Evolutionary conservation across 37 sponge, comb jelly and placozoan species (phyloP).

Genomic region (Tethya wilhelma): DNA sequence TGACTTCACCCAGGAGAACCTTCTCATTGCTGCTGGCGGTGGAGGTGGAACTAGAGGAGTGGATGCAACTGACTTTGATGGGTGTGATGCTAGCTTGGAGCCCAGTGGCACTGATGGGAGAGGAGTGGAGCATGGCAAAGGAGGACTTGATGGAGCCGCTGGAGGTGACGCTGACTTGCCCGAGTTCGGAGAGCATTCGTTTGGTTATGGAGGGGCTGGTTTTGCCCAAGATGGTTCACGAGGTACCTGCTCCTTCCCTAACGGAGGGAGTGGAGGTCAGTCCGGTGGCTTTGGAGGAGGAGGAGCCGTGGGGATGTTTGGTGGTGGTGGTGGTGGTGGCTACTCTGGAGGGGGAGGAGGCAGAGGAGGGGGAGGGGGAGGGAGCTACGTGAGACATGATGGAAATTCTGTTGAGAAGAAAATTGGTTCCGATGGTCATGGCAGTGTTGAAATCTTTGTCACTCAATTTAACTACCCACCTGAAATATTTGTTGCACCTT

Average conservation of each 20-base stretch:
- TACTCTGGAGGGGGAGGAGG: slow-evolving; percentile 78
- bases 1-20: slow-evolving; percentile 25
- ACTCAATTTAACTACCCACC: too few relatives aligned
- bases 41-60: slow-evolving; percentile 81
- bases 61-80: slow-evolving; percentile 72
- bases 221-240: slow-evolving; percentile 41
- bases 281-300: slow-evolving; percentile 84
- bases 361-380: slow-evolving; percentile 74
- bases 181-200: slow-evolving; percentile 49
- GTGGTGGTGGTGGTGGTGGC: slow-evolving; percentile 82
- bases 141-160: slow-evolving; percentile 61
- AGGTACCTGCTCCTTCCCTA: slow-evolving; percentile 47
- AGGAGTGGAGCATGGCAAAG: slow-evolving; percentile 61
- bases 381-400: slow-evolving; percentile 42
- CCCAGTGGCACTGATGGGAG: slow-evolving; percentile 41
- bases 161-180: slow-evolving; percentile 64
- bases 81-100: slow-evolving; percentile 57
- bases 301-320: slow-evolving; percentile 74
- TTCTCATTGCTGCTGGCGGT: slow-evolving; percentile 76
- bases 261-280: slow-evolving; percentile 55
- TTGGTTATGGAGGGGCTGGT: slow-evolving; percentile 83
- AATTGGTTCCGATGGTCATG: slow-evolving; percentile 52
- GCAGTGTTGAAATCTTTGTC: slow-evolving; percentile 48
- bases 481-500: too few relatives aligned
- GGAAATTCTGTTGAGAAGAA: slow-evolving; percentile 41